Conservation (phyloP, 1,140 invertebrate genomes). For the Mizuhopecten yessoensis region DNA sequence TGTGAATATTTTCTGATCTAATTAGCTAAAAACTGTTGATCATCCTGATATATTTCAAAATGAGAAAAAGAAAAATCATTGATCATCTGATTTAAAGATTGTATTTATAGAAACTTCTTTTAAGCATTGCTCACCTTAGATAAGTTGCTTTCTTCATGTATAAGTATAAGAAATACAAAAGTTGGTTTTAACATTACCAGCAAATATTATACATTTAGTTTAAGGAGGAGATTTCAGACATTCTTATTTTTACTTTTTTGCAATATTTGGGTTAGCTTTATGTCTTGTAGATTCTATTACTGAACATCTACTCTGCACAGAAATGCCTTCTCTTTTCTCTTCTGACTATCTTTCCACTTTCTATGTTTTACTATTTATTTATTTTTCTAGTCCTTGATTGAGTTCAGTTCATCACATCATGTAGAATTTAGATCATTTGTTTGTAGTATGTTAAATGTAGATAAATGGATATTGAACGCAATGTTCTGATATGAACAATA, state of each 20-base stretch:
- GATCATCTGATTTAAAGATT: too few species aligned
- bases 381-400: constrained; percentile 16
- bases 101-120: too few species aligned
- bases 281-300: neutral
- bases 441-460: constrained; percentile 23
- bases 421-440: neutral
- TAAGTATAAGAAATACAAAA: too few species aligned
- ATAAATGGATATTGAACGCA: neutral
- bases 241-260: neutral
- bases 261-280: neutral
- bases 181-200: too few species aligned
- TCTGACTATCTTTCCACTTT: neutral
- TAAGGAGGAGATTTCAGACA: neutral
- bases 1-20: too few species aligned
- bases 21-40: too few species aligned
- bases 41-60: too few species aligned
- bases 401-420: neutral
- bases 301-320: neutral
- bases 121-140: too few species aligned
- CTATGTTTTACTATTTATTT: constrained; percentile 22
- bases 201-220: neutral
- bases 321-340: neutral
- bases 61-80: too few species aligned
- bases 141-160: too few species aligned
- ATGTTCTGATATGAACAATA: constrained; percentile 3